These are phyloP conservation scores for Bos indicus DNA, from an alignment of 2,113 vertebrate genomes.

Conservation along the genomic window DNA sequence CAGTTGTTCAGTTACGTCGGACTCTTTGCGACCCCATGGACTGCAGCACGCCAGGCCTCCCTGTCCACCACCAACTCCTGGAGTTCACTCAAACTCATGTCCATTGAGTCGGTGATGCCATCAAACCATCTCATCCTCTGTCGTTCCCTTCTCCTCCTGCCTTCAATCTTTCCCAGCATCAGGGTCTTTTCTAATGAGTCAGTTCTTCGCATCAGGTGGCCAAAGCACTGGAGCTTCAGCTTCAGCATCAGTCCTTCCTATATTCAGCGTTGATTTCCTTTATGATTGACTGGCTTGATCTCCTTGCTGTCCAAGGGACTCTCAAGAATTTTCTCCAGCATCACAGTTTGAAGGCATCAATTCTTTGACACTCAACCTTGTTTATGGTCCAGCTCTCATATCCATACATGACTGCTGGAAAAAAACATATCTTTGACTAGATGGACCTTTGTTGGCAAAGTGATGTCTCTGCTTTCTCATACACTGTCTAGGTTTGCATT, in stretches of 20 bases:
- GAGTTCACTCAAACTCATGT: background rate
- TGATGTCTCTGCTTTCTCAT: background rate
- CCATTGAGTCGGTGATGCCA: background rate
- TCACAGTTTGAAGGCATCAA: background rate
- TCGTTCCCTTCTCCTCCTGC: accelerated
- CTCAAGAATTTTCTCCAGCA: background rate
- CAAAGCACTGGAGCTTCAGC: background rate
- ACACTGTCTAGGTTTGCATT: background rate
- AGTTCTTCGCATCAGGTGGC: background rate
- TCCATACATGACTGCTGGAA: background rate
- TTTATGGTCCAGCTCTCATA: background rate
- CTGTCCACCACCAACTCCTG: background rate
- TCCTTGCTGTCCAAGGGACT: background rate
- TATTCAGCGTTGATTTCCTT: background rate
- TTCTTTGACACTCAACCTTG: accelerated
- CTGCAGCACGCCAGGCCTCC: background rate
- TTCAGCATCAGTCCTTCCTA: background rate
- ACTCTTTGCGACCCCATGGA: background rate
- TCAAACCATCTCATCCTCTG: background rate
- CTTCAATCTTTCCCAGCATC: background rate
- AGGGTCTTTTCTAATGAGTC: background rate
- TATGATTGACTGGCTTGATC: background rate
- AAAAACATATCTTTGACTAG: background rate
- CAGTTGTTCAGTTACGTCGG: accelerated
- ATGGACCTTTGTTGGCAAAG: background rate